Base-by-base conservation (phyloP, 2,113 vertebrate genomes). In the Channa argus region DNA sequence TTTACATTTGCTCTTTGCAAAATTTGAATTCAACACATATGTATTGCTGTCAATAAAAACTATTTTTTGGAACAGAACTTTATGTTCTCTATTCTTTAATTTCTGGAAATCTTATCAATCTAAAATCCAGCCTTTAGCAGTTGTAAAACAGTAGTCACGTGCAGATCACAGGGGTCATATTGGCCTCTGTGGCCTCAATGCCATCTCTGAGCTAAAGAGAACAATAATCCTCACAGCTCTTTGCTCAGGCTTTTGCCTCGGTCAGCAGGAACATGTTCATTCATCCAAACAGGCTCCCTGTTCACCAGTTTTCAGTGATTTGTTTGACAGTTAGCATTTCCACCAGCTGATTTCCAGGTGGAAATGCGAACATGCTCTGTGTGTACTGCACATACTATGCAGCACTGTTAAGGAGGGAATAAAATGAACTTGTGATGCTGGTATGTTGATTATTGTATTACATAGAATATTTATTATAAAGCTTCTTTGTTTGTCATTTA, bases 11-110 rank as follows among this genome's bases (percentile, higher is more conserved):
- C 63, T 77, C 78, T 88, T 85, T 84, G 79, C 67, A 79, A 80
- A 77, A 64, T 85, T 60, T 79, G 71, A 89, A 81, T 74, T 56
- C 67, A 51, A 82, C 44, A 76, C 71, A 69, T 53, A 63, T 87
- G 86, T 91, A 78, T 88, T 93, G 83, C 81, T 87, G 82, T 92
- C 82, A 92, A 92, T 88, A 93, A 94, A 92, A 86, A 75, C 46
- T 81, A 45, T 88, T 84, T 91, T 91, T 70, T 50, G 70, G 90
- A 72, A 59, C 72, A 84, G 60, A 74, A 38, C 63, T 37, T 24
- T 5, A 7, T 12, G 33, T 46, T 67, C 64, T 36, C 45, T 53
- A 67, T 51, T 77, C 63, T 64, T 46, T 34, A 38, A 70, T 82
- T 92, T 91, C 87, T 91, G 78, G 88, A 87, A 91, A 84, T 63